Conservation (phyloP, 1,140 invertebrate species). For the Tetranychus cinnabarinus region DNA sequence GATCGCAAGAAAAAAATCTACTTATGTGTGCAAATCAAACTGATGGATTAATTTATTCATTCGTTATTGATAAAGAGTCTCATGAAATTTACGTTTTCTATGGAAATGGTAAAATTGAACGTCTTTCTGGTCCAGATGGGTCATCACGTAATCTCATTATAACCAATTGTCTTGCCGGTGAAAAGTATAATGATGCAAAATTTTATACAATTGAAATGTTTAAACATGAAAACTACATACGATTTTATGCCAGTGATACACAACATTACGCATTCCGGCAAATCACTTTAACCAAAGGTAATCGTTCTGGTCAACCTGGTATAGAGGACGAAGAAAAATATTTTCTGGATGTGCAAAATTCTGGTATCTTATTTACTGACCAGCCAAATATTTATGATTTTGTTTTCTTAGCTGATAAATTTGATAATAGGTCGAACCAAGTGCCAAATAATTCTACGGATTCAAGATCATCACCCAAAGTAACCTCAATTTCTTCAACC, state of each 20-base stretch:
- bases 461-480: too few relatives aligned
- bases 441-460: conserved; percentile 7
- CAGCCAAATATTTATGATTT: conserved; percentile 45
- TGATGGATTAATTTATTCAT: too few relatives aligned
- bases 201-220: neutral
- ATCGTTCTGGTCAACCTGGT: neutral
- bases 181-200: neutral
- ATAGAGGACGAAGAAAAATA: neutral
- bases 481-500: too few relatives aligned
- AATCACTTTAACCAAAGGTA: neutral
- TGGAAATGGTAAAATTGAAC: too few relatives aligned
- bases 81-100: too few relatives aligned
- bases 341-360: neutral
- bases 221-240: neutral
- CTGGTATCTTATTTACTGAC: neutral
- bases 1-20: too few relatives aligned
- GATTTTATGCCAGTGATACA: neutral
- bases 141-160: neutral
- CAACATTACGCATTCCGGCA: neutral
- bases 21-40: too few relatives aligned
- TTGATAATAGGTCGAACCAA: conserved; percentile 30
- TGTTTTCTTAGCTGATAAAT: conserved; percentile 56
- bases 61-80: too few relatives aligned
- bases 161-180: neutral
- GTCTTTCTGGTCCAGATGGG: too few relatives aligned